Conservation (phyloP, 2,797 vertebrate species). For the Enteromius argenteus region DNA sequence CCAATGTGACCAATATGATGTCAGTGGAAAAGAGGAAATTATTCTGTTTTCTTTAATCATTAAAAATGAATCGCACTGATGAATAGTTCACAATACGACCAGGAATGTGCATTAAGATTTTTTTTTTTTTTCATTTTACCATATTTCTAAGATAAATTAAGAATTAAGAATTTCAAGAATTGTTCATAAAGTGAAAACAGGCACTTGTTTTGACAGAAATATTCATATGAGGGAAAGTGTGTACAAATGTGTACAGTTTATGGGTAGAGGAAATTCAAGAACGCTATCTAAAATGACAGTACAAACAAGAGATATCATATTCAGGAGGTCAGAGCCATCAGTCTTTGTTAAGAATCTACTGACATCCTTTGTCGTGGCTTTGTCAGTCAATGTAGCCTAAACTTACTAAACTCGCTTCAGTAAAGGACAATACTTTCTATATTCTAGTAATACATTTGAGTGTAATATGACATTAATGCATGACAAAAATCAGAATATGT, state of each 20-base stretch:
- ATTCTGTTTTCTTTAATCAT: neutral
- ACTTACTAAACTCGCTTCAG: neutral
- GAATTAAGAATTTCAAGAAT: neutral
- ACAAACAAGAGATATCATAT: neutral
- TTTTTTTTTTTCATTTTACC: no score
- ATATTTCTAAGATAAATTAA: no score
- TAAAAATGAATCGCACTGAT: neutral
- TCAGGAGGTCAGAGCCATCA: neutral
- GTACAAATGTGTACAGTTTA: neutral
- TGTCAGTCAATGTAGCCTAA: neutral
- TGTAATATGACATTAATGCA: neutral
- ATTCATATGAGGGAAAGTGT: neutral
- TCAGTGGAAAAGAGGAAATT: neutral
- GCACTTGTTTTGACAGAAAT: neutral
- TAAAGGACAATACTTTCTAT: neutral
- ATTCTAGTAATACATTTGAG: neutral
- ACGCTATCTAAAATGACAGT: neutral
- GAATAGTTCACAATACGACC: neutral
- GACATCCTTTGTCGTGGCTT: neutral
- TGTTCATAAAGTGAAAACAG: neutral
- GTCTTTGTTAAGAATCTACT: neutral
- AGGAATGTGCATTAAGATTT: neutral
- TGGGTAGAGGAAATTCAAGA: neutral
- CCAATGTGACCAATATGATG: neutral
- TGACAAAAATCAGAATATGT: neutral